Percentiles rank a stretch among this genome's conserved stretches.
phyloP scores from a whole-genome alignment of 2,888 invertebrate species.

The Cerceris rybyensis region DNA sequence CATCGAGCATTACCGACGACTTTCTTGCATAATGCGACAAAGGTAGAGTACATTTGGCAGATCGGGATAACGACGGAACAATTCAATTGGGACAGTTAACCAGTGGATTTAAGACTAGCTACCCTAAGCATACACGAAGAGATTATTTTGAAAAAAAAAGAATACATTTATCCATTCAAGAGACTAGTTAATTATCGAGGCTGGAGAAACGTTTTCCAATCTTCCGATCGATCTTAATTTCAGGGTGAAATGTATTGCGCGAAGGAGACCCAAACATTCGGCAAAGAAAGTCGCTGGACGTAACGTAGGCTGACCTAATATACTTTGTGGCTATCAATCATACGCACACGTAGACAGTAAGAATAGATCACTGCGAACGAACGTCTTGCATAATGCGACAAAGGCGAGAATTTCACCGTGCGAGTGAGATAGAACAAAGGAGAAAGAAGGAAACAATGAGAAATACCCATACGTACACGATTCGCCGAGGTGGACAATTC shows the following conservation, averaged over 20 bases:
- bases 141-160: background rate
- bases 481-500: conserved; percentile 52
- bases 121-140: background rate
- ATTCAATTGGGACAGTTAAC: conserved; percentile 29
- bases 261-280: conserved; percentile 17
- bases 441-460: no score
- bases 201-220: background rate
- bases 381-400: conserved; percentile 57
- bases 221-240: background rate
- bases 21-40: conserved; percentile 63
- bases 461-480: conserved; percentile 1
- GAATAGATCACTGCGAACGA: conserved; percentile 34
- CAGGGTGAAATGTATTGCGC: background rate
- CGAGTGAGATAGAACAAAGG: conserved; percentile 5
- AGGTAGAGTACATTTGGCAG: conserved; percentile 5
- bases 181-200: background rate
- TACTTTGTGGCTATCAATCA: conserved; percentile 58
- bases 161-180: background rate
- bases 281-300: conserved; percentile 50
- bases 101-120: background rate
- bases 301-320: conserved; percentile 68
- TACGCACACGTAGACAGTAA: conserved; percentile 25
- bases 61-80: conserved; percentile 14
- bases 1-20: conserved; percentile 39
- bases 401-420: conserved; percentile 52